These are phyloP conservation scores for Chromobotia macracanthus DNA, from an alignment of 2,797 vertebrate species.

Conservation along the genomic window DNA sequence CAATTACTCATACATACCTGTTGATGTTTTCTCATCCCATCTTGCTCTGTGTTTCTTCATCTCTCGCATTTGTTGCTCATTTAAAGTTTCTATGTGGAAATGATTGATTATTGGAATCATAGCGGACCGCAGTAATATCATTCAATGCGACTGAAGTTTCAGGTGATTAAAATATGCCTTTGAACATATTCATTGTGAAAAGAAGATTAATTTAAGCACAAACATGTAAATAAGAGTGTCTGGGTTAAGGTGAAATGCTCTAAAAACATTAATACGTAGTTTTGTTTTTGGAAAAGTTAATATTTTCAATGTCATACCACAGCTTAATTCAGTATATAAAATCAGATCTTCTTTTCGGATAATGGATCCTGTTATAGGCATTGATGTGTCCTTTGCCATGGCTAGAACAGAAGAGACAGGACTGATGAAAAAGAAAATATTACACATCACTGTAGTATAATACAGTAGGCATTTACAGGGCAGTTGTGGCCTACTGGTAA, in stretches of 20 bases:
- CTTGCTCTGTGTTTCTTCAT: neutral
- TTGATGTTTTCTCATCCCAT: too few relatives aligned
- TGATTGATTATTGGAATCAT: neutral
- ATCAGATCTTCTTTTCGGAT: neutral
- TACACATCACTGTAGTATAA: neutral
- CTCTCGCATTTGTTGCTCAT: neutral
- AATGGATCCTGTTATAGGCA: neutral
- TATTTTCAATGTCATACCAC: neutral
- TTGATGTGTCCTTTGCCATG: neutral
- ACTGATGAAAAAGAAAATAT: neutral
- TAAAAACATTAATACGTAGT: neutral
- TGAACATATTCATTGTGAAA: neutral
- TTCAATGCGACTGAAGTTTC: neutral
- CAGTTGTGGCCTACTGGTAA: too few relatives aligned
- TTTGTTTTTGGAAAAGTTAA: neutral
- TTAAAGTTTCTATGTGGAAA: neutral
- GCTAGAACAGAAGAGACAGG: neutral
- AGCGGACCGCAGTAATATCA: neutral
- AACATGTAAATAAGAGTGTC: too few relatives aligned
- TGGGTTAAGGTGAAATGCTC: neutral
- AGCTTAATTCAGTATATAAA: neutral
- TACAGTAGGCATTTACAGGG: too few relatives aligned
- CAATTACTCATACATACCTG: too few relatives aligned
- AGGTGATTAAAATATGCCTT: neutral
- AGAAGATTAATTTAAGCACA: too few relatives aligned